A percentile compares a stretch with the other conserved stretches of the same genome.
phyloP scores from a whole-genome alignment of 2,888 invertebrate species.

The Polymixis flavicincta region DNA sequence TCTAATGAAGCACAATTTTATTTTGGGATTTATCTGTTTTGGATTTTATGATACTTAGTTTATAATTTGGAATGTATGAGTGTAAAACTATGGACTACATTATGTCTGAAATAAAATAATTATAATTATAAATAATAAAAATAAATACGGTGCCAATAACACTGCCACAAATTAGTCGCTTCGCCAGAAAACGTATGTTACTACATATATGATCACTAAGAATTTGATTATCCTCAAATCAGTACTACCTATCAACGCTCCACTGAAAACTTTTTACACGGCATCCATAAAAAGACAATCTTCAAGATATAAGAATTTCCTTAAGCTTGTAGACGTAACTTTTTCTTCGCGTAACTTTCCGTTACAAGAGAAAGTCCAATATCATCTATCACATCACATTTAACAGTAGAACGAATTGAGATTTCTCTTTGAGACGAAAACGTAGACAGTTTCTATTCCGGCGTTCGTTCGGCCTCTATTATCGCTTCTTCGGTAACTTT shows the following conservation, averaged over 20 bases:
- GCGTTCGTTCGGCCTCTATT: constrained; percentile 61
- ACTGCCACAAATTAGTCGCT: constrained; percentile 56
- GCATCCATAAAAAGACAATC: constrained; percentile 72
- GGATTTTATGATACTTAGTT: no score
- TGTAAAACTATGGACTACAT: no score
- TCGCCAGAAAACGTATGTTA: constrained; percentile 16
- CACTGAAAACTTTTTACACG: constrained; percentile 66
- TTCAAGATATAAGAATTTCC: constrained; percentile 64
- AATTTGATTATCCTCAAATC: constrained; percentile 33
- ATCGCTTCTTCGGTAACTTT: constrained; percentile 68
- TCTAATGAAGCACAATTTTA: no score
- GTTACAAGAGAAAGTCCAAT: constrained; percentile 74
- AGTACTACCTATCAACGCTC: constrained; percentile 49
- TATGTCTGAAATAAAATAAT: no score
- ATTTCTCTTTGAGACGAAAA: constrained; percentile 68
- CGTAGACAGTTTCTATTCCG: constrained; percentile 66
- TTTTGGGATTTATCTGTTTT: no score
- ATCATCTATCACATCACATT: constrained; percentile 79
- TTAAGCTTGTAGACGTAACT: constrained; percentile 67
- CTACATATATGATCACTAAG: background rate
- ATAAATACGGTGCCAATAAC: constrained; percentile 68
- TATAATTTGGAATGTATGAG: no score
- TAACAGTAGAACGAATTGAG: constrained; percentile 75
- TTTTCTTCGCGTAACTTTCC: constrained; percentile 65
- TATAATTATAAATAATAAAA: no score